These are phyloP conservation scores for Pheucticus melanocephalus DNA, from an alignment of 2,113 vertebrate genomes.

Conservation along the genomic window DNA sequence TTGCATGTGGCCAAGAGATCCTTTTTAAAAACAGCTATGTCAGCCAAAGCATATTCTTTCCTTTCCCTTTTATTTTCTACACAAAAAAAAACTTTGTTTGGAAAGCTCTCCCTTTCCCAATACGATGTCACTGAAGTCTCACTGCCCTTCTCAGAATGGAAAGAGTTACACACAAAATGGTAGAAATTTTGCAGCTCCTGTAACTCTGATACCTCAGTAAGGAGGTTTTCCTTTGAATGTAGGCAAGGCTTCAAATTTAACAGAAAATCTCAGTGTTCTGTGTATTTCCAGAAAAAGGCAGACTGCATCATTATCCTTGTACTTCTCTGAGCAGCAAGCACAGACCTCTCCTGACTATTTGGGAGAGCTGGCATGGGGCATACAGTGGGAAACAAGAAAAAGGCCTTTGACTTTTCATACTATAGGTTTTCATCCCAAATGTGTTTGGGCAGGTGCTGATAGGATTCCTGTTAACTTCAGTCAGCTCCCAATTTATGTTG, in stretches of 20 bases:
- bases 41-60: background rate
- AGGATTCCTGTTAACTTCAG: background rate
- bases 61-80: background rate
- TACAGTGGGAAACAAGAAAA: background rate
- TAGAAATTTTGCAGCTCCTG: background rate
- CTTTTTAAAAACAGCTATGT: background rate
- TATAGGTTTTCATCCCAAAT: background rate
- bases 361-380: background rate
- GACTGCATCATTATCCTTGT: background rate
- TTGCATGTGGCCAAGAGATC: background rate
- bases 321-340: background rate
- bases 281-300: background rate
- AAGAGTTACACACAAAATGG: background rate
- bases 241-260: background rate
- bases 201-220: background rate
- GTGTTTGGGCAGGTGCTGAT: background rate
- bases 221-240: background rate
- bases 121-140: background rate
- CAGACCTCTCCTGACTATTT: background rate
- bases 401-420: background rate
- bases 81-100: background rate
- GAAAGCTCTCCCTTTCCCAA: background rate
- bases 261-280: background rate
- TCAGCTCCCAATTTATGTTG: background rate
- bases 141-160: accelerated